Base-by-base conservation (phyloP, 2,888 invertebrate genomes). In the Acanthacorydalis orientalis region DNA sequence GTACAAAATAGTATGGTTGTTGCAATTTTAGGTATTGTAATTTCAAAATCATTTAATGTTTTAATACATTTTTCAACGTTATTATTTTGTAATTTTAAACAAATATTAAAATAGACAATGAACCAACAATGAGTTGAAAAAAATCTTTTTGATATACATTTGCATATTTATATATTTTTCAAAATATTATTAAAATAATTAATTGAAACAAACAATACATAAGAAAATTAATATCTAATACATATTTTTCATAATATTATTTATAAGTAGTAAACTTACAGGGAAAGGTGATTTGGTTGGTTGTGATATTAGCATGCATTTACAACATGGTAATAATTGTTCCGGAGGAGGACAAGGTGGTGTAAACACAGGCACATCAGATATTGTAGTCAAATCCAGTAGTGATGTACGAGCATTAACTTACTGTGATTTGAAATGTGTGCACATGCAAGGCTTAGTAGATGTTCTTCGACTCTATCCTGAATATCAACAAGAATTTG, bases 281-380 rank as follows among this genome's bases (percentile, higher is more conserved):
- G 93, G 95, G 12, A 95, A 95, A 70, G 95, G 93, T 37, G 95
- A 95, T 69, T 70, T 95, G 54, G 91, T 95, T 46, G 95, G 95
- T 49, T 88, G 87, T 61, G 91, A 91, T 67, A 88, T 91, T 64
- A 84, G 80, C 63, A 76, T 83, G 56, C 86, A 88, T 66, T 70
- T 88, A 57, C 80, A 70, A 48, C 64, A 81, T 57, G 72, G 73
- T 47, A 69, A 69, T 57, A 72, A 72, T 49, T 77, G 77, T 33
- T 54, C 56, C 48, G 57, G 61, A 10, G 68, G 73, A 51, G 70
- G 71, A 11, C 75, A 76, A 51, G 76, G 76, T 54, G 70, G 72
- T 31, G 65, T 65, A 23, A 65, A 65, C 35, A 62, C 65, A 7
- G 57, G 62, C 12, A 60, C 64, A 1, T 67, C 70, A 23, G 89